A percentile compares a stretch with the other conserved stretches of the same genome.
Conservation (phyloP, 1,140 invertebrate species). For the Micrasema longulum region DNA sequence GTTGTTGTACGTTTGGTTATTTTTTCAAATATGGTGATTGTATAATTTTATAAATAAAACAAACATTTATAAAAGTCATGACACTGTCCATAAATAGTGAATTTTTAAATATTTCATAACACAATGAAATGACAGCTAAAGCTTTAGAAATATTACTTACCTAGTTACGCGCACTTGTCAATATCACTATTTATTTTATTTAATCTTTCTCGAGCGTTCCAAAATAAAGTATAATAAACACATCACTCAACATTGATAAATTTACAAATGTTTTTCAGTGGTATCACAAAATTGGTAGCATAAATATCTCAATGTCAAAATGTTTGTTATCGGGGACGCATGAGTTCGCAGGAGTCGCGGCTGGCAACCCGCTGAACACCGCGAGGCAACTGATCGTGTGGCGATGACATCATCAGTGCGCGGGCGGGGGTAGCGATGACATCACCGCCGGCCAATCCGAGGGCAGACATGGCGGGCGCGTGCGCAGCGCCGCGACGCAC, state of each 20-base stretch:
- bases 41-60: no score
- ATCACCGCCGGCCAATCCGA: conserved; percentile 49
- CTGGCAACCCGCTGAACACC: conserved; percentile 38
- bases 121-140: background rate
- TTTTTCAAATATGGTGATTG: no score
- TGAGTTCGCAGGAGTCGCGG: conserved; percentile 16
- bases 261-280: background rate
- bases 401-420: conserved; percentile 51
- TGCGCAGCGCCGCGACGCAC: conserved; percentile 25
- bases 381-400: conserved; percentile 47
- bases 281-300: background rate
- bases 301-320: conserved; percentile 21
- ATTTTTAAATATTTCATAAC: background rate
- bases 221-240: background rate
- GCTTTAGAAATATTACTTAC: conserved; percentile 12
- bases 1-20: no score
- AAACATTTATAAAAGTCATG: background rate
- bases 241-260: background rate
- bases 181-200: background rate
- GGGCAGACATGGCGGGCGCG: conserved; percentile 44
- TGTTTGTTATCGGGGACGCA: conserved; percentile 27
- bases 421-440: conserved; percentile 46
- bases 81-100: background rate
- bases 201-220: background rate
- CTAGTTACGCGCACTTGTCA: conserved; percentile 1